Conservation (phyloP, 2,113 vertebrate species). For the Perognathus longimembris region DNA sequence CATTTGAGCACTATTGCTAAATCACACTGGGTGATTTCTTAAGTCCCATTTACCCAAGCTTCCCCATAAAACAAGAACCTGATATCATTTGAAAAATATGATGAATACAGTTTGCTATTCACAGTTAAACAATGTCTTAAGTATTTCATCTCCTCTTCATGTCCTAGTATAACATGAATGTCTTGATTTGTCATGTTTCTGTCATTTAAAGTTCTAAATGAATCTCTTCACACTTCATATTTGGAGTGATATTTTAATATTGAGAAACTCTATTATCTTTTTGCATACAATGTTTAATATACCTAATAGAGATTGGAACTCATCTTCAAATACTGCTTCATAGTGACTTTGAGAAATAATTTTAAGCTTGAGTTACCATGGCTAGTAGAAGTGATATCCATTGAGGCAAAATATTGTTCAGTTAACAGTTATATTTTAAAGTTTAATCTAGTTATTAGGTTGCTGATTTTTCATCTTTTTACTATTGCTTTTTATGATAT, state of each 20-base stretch:
- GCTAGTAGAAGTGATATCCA: constrained; percentile 43
- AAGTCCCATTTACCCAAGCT: background rate
- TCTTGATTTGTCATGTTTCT: background rate
- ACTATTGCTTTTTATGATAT: constrained; percentile 55
- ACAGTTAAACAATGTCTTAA: background rate
- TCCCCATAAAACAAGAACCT: constrained; percentile 3
- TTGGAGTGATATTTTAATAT: constrained; percentile 43
- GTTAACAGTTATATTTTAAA: constrained; percentile 15
- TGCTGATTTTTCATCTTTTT: constrained; percentile 60
- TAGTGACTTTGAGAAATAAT: constrained; percentile 50
- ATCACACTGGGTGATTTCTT: constrained; percentile 36
- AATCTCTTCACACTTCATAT: background rate
- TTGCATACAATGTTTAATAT: constrained; percentile 26
- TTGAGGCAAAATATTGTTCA: constrained; percentile 51
- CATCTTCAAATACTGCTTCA: background rate
- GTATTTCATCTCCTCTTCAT: background rate
- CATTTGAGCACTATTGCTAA: constrained; percentile 54
- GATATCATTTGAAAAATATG: constrained; percentile 35
- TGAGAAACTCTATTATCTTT: constrained; percentile 50
- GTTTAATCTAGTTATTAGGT: constrained; percentile 62
- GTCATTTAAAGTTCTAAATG: constrained; percentile 23
- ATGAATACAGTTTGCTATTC: background rate
- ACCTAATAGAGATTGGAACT: background rate
- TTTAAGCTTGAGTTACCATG: constrained; percentile 53
- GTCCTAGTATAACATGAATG: background rate